Percentiles rank a stretch among this genome's conserved stretches.
Conservation (phyloP, 2,113 vertebrate genomes). For the Oenanthe oenanthe region DNA sequence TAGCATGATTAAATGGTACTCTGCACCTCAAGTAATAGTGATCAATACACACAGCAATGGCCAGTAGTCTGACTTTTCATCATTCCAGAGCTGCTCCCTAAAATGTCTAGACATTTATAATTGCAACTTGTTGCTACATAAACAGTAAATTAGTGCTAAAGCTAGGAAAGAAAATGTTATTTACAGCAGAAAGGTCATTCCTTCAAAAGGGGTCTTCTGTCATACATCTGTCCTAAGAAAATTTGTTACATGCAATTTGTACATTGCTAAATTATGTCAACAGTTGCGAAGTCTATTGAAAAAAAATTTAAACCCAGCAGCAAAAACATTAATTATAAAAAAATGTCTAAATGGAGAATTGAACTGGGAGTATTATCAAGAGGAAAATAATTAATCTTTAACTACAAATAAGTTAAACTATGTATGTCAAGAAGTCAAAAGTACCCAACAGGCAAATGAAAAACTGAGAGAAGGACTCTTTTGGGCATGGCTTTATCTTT, state of each 20-base stretch:
- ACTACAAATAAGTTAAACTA: slow-evolving; percentile 11
- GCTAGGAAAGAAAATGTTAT: background rate
- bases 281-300: background rate
- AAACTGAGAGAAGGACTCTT: background rate
- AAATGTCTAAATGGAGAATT: slow-evolving; percentile 30
- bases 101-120: slow-evolving; percentile 2
- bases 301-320: background rate
- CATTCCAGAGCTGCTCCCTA: background rate
- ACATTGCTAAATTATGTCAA: background rate
- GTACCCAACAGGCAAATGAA: background rate
- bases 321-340: slow-evolving; percentile 55
- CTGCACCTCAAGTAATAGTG: background rate
- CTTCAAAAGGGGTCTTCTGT: slow-evolving; percentile 2
- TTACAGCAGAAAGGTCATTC: slow-evolving; percentile 38
- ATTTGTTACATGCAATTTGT: background rate
- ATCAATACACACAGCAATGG: background rate
- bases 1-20: background rate
- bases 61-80: background rate
- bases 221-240: background rate
- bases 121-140: background rate
- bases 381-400: slow-evolving; percentile 6
- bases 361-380: slow-evolving; percentile 27
- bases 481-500: background rate
- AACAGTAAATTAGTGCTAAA: slow-evolving; percentile 26
- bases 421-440: background rate